Conservation (phyloP, 2,888 invertebrate genomes). For the Drepanosiphum platanoidis region DNA sequence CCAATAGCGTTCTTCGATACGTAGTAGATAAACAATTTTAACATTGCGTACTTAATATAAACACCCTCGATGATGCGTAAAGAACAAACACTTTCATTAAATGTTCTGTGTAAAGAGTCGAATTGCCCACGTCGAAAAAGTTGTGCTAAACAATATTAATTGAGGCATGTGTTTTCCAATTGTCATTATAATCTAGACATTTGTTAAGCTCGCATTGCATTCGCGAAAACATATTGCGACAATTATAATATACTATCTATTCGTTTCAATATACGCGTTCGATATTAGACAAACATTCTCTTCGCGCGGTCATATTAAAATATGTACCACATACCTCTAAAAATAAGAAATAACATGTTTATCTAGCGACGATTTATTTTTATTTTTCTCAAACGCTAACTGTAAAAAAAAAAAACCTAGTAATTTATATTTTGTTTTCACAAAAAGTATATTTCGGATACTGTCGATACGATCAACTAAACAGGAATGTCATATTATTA, state of each 20-base stretch:
- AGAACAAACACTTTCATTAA: too few species aligned
- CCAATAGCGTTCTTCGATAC: too few species aligned
- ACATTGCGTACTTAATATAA: too few species aligned
- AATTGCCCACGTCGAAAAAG: not conserved
- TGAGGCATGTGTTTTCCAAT: slow-evolving; percentile 12
- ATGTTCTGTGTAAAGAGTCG: too few species aligned
- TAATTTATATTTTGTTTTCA: too few species aligned
- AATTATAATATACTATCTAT: slow-evolving; percentile 5
- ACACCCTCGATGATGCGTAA: too few species aligned
- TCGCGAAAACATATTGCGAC: slow-evolving; percentile 16
- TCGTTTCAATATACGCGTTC: not conserved
- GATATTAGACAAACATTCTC: not conserved
- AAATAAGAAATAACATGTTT: not conserved
- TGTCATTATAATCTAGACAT: slow-evolving; percentile 36
- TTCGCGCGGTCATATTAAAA: not conserved
- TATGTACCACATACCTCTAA: not conserved
- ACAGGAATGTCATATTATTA: too few species aligned
- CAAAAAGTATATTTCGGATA: too few species aligned
- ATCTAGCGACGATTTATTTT: too few species aligned
- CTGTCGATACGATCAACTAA: not conserved
- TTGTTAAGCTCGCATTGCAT: not conserved
- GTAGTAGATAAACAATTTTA: too few species aligned
- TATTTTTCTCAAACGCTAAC: too few species aligned
- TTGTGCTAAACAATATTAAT: not conserved
- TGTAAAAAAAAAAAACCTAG: too few species aligned